phyloP scores from a whole-genome alignment of 2,797 vertebrate genomes.

The Enteromius paludinosus region DNA sequence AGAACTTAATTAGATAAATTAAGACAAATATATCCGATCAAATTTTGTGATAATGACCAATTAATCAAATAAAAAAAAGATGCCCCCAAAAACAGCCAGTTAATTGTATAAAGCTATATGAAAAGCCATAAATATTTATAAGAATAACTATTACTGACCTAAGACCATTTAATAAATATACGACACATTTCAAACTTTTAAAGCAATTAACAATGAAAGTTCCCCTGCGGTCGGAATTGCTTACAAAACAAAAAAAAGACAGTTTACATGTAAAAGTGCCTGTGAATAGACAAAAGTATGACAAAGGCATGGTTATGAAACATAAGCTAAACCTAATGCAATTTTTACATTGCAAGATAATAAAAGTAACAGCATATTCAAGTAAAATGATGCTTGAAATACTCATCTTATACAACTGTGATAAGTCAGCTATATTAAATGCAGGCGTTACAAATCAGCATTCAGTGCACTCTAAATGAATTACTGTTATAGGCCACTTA shows the following conservation, averaged over 20 bases:
- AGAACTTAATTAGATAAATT: background rate
- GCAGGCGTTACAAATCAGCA: constrained; percentile 2
- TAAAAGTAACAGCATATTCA: background rate
- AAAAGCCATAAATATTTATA: background rate
- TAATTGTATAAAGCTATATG: background rate
- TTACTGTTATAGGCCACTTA: constrained; percentile 35
- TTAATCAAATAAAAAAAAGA: background rate
- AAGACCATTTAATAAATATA: background rate
- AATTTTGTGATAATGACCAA: background rate
- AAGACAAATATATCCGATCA: background rate
- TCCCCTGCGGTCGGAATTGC: background rate
- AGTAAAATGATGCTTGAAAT: constrained; percentile 5
- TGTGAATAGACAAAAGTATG: background rate
- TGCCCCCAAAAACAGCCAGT: background rate
- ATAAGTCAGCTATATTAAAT: constrained; percentile 14
- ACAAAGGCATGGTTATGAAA: background rate
- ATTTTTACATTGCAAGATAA: background rate
- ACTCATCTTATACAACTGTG: background rate
- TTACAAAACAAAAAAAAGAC: background rate
- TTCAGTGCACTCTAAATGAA: constrained; percentile 20
- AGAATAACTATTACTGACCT: background rate
- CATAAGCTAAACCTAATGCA: background rate
- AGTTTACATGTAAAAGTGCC: background rate
- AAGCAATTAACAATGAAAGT: constrained; percentile 5
- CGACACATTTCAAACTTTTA: background rate